These are phyloP conservation scores for Pachliopta kotzebuea DNA, from an alignment of 2,888 invertebrate genomes.

Conservation along the genomic window DNA sequence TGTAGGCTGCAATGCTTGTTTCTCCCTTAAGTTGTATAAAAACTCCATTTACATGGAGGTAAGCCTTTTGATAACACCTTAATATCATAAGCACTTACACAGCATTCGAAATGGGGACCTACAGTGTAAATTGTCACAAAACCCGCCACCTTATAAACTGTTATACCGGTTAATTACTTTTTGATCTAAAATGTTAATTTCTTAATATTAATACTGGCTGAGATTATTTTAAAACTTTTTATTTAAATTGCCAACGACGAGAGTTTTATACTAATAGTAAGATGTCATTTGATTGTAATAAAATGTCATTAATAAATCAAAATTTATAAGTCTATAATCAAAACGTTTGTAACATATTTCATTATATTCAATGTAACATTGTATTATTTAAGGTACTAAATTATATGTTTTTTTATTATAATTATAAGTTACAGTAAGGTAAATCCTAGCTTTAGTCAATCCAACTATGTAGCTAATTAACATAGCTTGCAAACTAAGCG, in stretches of 20 bases:
- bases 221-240: neutral
- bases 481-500: too few species aligned
- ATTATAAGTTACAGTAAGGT: too few species aligned
- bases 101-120: too few species aligned
- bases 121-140: too few species aligned
- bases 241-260: neutral
- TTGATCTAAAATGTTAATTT: neutral
- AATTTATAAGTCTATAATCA: constrained; percentile 18
- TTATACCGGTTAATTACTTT: neutral
- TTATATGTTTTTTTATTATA: neutral
- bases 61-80: too few species aligned
- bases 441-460: too few species aligned
- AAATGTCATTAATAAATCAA: constrained; percentile 18
- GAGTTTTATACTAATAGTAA: neutral
- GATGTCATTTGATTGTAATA: neutral
- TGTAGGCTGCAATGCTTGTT: too few species aligned
- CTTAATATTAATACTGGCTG: neutral
- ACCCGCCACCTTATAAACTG: too few species aligned
- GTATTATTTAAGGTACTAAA: constrained; percentile 12
- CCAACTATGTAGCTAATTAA: too few species aligned
- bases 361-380: constrained; percentile 9
- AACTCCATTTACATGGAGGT: too few species aligned
- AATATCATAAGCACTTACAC: too few species aligned
- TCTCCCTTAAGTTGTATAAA: too few species aligned
- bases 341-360: constrained; percentile 8